Percentiles rank a stretch among this genome's conserved stretches.
Conservation (phyloP, 1,140 invertebrate genomes). For the Matsumurasca onukii region DNA sequence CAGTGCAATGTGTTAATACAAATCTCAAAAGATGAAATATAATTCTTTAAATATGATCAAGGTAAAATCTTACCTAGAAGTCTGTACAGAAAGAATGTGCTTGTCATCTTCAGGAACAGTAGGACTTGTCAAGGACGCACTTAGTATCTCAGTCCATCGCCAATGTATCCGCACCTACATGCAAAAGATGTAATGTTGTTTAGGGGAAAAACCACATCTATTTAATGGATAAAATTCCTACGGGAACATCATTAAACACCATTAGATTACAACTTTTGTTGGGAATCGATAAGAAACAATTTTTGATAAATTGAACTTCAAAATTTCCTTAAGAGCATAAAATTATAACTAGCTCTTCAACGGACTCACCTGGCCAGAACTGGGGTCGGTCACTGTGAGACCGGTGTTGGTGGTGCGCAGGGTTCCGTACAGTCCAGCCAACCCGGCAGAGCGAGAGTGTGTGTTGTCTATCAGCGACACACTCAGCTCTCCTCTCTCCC, state of each 20-base stretch:
- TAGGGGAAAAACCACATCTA: no score
- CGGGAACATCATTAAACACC: no score
- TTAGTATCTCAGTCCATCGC: constrained; percentile 54
- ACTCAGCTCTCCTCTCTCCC: constrained; percentile 48
- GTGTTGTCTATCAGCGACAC: constrained; percentile 57
- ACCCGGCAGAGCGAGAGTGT: constrained; percentile 53
- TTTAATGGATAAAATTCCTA: no score
- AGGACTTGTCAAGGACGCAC: constrained; percentile 53
- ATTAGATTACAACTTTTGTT: no score
- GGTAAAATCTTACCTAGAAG: constrained; percentile 50
- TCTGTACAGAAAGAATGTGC: constrained; percentile 55
- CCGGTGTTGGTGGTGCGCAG: constrained; percentile 50
- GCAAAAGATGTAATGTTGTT: no score
- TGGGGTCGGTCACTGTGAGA: constrained; percentile 52
- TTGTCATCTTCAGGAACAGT: constrained; percentile 55
- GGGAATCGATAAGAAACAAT: no score
- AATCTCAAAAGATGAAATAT: no score
- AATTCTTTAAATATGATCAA: no score
- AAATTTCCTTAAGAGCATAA: no score
- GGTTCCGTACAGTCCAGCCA: constrained; percentile 55
- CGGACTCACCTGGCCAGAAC: constrained; percentile 50
- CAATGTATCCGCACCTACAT: constrained; percentile 50
- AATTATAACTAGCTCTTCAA: no score
- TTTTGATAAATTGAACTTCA: no score
- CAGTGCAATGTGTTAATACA: no score